Evolutionary conservation across 2,888 invertebrate genomes (phyloP).

Genomic region (Zhuqinia jingwanae): DNA sequence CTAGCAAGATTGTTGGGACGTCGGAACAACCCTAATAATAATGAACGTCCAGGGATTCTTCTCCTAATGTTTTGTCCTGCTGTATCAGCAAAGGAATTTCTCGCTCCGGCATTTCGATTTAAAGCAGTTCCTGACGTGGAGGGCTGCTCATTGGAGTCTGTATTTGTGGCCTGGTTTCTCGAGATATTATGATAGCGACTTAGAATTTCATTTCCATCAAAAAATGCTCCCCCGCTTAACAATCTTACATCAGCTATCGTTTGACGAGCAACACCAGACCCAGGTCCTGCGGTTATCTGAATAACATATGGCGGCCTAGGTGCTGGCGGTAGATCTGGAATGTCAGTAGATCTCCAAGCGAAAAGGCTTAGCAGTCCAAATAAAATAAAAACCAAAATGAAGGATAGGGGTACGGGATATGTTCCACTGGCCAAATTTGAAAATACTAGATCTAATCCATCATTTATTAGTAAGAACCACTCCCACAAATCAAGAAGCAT

Average conservation of each 20-base stretch:
- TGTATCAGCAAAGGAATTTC: background rate
- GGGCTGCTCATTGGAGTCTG: slow-evolving; percentile 40
- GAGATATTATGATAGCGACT: slow-evolving; percentile 33
- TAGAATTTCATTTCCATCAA: slow-evolving; percentile 67
- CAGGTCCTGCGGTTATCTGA: slow-evolving; percentile 71
- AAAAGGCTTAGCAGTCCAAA: slow-evolving; percentile 67
- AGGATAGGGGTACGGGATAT: slow-evolving; percentile 69
- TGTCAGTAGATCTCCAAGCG: slow-evolving; percentile 77
- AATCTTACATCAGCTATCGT: slow-evolving; percentile 75
- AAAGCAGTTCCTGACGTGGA: background rate
- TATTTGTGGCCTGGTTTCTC: slow-evolving; percentile 52
- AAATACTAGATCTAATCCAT: slow-evolving; percentile 72
- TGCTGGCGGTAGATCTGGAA: slow-evolving; percentile 75
- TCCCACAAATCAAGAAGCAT: slow-evolving; percentile 78
- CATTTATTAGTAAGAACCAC: slow-evolving; percentile 71
- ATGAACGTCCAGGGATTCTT: slow-evolving; percentile 46
- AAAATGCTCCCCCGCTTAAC: slow-evolving; percentile 70
- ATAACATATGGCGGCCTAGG: slow-evolving; percentile 77
- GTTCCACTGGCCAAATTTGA: slow-evolving; percentile 65
- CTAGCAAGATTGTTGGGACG: slow-evolving; percentile 47
- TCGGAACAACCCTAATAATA: slow-evolving; percentile 70
- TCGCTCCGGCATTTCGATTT: background rate
- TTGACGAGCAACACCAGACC: slow-evolving; percentile 62
- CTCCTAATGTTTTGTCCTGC: slow-evolving; percentile 25
- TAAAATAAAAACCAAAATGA: slow-evolving; percentile 44